Evolutionary conservation across 2,888 invertebrate species (phyloP).

Genomic region (Euphydryas editha): DNA sequence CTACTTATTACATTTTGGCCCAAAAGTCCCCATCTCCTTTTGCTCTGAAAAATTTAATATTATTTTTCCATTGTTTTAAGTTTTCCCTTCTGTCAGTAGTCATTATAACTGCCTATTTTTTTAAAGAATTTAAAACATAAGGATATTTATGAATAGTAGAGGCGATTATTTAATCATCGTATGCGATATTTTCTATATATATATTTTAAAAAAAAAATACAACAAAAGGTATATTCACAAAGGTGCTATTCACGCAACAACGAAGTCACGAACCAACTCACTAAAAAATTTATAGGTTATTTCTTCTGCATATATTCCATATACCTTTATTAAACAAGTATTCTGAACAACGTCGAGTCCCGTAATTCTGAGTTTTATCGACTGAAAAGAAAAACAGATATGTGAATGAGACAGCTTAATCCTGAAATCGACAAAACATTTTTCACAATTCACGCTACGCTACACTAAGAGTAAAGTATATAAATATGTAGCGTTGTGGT

Average conservation of each 20-base stretch:
- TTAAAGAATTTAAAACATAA: too few relatives aligned
- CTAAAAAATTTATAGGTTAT: background rate
- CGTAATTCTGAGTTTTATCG: constrained; percentile 6
- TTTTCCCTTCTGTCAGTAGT: too few relatives aligned
- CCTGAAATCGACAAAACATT: constrained; percentile 42
- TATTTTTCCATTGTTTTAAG: too few relatives aligned
- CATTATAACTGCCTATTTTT: too few relatives aligned
- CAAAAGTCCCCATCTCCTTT: too few relatives aligned
- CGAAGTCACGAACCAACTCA: background rate
- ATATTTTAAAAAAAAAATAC: background rate
- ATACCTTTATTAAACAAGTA: background rate
- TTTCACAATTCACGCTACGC: constrained; percentile 42
- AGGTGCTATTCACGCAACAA: too few relatives aligned
- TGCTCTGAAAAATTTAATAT: too few relatives aligned
- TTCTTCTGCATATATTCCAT: background rate
- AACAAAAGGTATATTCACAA: background rate
- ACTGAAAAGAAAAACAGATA: background rate
- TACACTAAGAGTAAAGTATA: constrained; percentile 38
- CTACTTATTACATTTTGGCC: too few relatives aligned
- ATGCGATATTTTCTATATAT: too few relatives aligned
- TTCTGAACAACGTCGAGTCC: background rate
- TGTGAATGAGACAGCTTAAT: constrained; percentile 7
- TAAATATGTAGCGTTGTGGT: background rate
- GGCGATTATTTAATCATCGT: too few relatives aligned
- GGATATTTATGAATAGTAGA: too few relatives aligned